Conservation (phyloP, 2,113 vertebrate species). For the Notechis scutatus region DNA sequence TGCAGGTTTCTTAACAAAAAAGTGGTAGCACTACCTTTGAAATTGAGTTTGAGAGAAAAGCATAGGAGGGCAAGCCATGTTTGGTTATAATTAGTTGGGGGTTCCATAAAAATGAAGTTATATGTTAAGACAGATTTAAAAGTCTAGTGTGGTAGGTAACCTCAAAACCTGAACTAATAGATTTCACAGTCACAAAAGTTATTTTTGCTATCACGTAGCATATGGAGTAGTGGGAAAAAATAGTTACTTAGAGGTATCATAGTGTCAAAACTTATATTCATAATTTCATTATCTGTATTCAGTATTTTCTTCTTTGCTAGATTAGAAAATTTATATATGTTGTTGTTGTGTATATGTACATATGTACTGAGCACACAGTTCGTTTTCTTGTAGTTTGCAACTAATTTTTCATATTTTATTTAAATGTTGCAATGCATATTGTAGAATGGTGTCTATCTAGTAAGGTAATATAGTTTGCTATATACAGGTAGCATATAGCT, state of each 20-base stretch:
- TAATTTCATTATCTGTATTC: background rate
- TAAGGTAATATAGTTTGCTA: background rate
- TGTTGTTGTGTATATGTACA: background rate
- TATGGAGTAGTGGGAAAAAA: background rate
- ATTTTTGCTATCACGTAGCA: background rate
- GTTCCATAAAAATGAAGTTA: background rate
- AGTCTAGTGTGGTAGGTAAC: background rate
- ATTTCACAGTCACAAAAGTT: background rate
- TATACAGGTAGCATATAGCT: background rate
- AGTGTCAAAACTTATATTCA: background rate
- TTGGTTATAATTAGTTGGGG: background rate
- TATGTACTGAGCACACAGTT: background rate
- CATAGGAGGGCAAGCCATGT: background rate
- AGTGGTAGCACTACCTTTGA: background rate
- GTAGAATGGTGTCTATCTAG: background rate
- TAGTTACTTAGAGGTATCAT: background rate
- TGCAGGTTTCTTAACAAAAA: background rate
- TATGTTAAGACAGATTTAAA: background rate
- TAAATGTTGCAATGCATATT: background rate
- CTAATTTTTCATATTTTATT: background rate
- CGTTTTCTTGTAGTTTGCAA: background rate
- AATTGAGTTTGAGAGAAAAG: background rate
- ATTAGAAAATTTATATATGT: background rate
- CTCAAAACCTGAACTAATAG: background rate
- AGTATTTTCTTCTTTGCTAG: background rate